Conservation (phyloP, 2,888 invertebrate species). For the Pristionchus entomophagus region DNA sequence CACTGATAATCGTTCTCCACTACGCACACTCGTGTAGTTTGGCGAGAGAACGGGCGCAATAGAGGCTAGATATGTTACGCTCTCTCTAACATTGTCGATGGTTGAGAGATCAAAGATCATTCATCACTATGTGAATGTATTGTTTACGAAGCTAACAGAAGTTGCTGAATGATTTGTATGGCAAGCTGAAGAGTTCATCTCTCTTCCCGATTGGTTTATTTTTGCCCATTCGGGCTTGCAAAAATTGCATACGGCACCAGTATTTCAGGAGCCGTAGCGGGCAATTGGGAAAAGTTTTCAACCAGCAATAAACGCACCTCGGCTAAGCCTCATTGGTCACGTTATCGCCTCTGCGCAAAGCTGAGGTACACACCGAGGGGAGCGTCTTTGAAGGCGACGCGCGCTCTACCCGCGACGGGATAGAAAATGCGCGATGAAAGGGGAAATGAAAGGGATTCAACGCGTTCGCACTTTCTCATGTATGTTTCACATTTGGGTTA, state of each 20-base stretch:
- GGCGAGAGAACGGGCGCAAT: no score
- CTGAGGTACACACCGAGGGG: constrained; percentile 38
- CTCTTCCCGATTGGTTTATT: no score
- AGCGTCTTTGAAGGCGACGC: background rate
- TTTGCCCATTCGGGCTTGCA: constrained; percentile 59
- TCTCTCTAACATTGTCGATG: no score
- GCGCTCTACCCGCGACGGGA: background rate
- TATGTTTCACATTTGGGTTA: no score
- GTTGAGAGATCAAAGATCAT: no score
- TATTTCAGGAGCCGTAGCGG: constrained; percentile 69
- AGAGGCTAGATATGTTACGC: no score
- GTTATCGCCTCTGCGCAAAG: constrained; percentile 70
- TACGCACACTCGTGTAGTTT: no score
- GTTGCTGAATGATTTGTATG: no score
- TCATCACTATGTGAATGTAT: no score
- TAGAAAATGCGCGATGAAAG: background rate
- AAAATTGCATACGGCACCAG: constrained; percentile 70
- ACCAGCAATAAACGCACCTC: constrained; percentile 73
- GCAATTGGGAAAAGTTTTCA: constrained; percentile 72
- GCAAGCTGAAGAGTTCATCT: no score
- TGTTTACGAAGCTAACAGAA: no score
- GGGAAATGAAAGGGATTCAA: background rate
- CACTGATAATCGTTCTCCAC: background rate
- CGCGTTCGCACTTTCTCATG: no score
- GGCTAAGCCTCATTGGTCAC: constrained; percentile 71